Evolutionary conservation across 2,888 invertebrate species (phyloP).

Genomic region (Ryuthela nishihirai): DNA sequence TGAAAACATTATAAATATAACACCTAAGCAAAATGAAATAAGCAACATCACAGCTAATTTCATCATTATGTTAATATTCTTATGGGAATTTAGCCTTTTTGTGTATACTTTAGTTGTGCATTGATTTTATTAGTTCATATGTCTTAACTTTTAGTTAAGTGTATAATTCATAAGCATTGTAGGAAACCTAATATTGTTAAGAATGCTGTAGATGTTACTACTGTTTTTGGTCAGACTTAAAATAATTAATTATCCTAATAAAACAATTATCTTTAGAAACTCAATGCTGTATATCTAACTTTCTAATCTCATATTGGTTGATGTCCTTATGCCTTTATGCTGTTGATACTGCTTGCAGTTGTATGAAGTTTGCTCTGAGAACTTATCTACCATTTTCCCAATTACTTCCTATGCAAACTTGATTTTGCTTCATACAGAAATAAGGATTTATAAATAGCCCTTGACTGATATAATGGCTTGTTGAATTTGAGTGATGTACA

Average conservation of each 20-base stretch:
- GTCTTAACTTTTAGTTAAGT: neutral
- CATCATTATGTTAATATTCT: neutral
- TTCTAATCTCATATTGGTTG: too few species aligned
- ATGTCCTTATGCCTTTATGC: too few species aligned
- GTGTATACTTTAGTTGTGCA: neutral
- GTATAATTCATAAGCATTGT: neutral
- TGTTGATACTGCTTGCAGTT: too few species aligned
- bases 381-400: too few species aligned
- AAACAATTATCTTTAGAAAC: too few species aligned
- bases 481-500: too few species aligned
- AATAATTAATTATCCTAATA: neutral
- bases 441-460: too few species aligned
- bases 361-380: too few species aligned
- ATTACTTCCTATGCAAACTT: too few species aligned
- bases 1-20: neutral
- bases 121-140: neutral
- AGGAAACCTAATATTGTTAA: neutral
- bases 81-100: neutral
- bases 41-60: neutral
- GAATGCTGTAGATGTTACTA: neutral
- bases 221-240: neutral
- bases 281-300: too few species aligned
- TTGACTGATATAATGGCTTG: too few species aligned
- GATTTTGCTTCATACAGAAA: too few species aligned
- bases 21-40: neutral